Evolutionary conservation across 2,888 invertebrate species (phyloP).

Genomic region (Meganola albula): DNA sequence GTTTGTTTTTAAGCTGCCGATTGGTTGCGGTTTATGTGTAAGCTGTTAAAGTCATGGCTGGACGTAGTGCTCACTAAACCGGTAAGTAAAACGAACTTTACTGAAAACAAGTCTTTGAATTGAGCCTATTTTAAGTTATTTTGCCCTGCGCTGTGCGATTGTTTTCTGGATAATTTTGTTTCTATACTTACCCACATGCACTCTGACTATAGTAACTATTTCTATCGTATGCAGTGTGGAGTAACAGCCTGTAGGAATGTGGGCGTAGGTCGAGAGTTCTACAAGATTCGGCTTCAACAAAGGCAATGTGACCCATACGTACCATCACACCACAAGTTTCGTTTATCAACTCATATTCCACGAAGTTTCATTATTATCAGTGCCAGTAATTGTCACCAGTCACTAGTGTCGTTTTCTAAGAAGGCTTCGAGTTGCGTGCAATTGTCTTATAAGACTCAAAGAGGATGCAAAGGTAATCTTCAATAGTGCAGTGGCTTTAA

Average conservation of each 20-base stretch:
- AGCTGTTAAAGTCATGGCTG: slow-evolving; percentile 57
- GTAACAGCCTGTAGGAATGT: slow-evolving; percentile 7
- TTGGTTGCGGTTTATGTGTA: slow-evolving; percentile 44
- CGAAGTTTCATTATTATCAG: slow-evolving; percentile 41
- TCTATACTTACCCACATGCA: not conserved
- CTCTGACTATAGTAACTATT: slow-evolving; percentile 8
- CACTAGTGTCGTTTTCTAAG: slow-evolving; percentile 35
- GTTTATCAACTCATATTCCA: slow-evolving; percentile 49
- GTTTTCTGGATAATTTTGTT: slow-evolving; percentile 5
- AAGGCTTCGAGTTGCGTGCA: slow-evolving; percentile 29
- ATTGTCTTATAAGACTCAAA: slow-evolving; percentile 18
- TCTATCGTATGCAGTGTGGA: slow-evolving; percentile 15
- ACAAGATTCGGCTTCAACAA: slow-evolving; percentile 16
- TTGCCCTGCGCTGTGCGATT: no score
- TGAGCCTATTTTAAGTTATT: no score
- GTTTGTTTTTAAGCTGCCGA: slow-evolving; percentile 53
- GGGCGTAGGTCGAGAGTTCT: slow-evolving; percentile 18
- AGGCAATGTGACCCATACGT: slow-evolving; percentile 15
- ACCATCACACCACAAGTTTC: slow-evolving; percentile 26
- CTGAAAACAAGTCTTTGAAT: slow-evolving; percentile 46
- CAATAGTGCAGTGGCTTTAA: no score
- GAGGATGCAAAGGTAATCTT: slow-evolving; percentile 9
- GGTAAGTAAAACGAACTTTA: slow-evolving; percentile 67
- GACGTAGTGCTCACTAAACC: slow-evolving; percentile 64
- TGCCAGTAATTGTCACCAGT: slow-evolving; percentile 44